These are phyloP conservation scores for Lagria hirta DNA, from an alignment of 2,888 invertebrate genomes.

Conservation along the genomic window DNA sequence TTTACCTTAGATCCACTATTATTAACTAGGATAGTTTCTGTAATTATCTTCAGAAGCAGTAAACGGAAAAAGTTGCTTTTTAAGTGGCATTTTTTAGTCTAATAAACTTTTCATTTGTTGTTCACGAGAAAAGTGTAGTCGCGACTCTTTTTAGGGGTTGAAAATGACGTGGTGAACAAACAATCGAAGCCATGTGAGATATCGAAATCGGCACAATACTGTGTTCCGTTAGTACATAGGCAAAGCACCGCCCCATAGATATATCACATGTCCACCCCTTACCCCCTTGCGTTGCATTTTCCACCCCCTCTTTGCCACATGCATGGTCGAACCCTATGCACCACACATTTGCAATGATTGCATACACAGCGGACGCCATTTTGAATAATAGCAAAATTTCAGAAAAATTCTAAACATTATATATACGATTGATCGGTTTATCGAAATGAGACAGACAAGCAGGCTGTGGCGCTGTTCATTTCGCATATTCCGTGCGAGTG, in stretches of 20 bases:
- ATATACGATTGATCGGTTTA: constrained; percentile 8
- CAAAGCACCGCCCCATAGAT: constrained; percentile 44
- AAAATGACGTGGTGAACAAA: constrained; percentile 13
- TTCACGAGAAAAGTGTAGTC: too few relatives aligned
- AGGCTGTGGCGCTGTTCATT: too few relatives aligned
- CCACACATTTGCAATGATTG: constrained; percentile 21
- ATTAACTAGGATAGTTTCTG: too few relatives aligned
- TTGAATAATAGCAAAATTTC: constrained; percentile 20
- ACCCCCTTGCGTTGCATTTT: constrained; percentile 19
- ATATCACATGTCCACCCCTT: constrained; percentile 41
- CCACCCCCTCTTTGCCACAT: constrained; percentile 24
- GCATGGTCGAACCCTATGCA: constrained; percentile 25
- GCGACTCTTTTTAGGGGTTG: too few relatives aligned
- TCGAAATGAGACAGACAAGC: constrained; percentile 5
- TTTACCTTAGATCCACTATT: too few relatives aligned
- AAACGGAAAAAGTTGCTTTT: too few relatives aligned
- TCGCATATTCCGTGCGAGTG: not conserved
- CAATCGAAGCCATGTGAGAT: constrained; percentile 9
- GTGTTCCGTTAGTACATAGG: constrained; percentile 47
- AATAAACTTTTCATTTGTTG: too few relatives aligned
- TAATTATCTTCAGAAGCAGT: too few relatives aligned
- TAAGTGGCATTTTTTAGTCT: too few relatives aligned
- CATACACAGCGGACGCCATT: constrained; percentile 17
- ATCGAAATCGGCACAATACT: constrained; percentile 41
- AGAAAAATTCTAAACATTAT: constrained; percentile 2